Percentiles rank a stretch among this genome's conserved stretches.
Evolutionary conservation across 1,140 invertebrate genomes (phyloP).

Genomic region (Pseudomyrmex dendroicus): DNA sequence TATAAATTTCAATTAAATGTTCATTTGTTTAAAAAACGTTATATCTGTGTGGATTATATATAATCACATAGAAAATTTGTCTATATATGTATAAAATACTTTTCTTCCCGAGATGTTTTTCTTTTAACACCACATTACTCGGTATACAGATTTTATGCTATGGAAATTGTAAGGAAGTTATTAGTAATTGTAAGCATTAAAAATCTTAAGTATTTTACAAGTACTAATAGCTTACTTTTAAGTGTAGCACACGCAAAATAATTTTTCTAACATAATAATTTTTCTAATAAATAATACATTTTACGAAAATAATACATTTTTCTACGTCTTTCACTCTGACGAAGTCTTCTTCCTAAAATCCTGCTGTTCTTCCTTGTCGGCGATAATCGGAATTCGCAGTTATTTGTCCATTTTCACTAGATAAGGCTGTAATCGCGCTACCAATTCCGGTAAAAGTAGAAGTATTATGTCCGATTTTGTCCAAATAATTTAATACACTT

Average conservation of each 20-base stretch:
- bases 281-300: too few species aligned
- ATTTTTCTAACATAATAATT: background rate
- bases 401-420: constrained; percentile 79
- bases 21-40: too few species aligned
- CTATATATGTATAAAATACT: too few species aligned
- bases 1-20: too few species aligned
- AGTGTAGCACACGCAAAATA: background rate
- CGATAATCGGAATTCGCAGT: constrained; percentile 87
- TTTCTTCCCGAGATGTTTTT: too few species aligned
- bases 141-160: background rate
- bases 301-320: too few species aligned
- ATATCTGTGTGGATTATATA: too few species aligned
- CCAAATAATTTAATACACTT: constrained; percentile 82
- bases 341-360: constrained; percentile 37
- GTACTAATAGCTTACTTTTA: background rate
- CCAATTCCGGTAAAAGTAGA: constrained; percentile 82
- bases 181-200: background rate
- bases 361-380: constrained; percentile 84
- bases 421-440: constrained; percentile 86
- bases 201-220: background rate
- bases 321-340: background rate
- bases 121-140: too few species aligned
- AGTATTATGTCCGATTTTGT: constrained; percentile 84
- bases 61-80: too few species aligned
- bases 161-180: background rate